Evolutionary conservation across 2,888 invertebrate species (phyloP).

Genomic region (Acronicta alni): DNA sequence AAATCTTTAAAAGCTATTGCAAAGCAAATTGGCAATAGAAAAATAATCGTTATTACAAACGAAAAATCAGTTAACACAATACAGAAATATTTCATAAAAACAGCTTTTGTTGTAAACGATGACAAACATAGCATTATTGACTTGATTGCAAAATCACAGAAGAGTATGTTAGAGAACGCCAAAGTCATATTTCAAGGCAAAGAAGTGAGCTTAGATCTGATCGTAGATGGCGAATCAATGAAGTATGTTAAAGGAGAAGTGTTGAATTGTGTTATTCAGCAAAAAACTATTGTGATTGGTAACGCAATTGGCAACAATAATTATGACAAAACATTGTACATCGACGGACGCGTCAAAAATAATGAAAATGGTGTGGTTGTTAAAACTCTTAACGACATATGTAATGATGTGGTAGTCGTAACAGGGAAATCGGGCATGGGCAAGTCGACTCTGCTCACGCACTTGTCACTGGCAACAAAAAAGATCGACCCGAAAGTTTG

Average conservation of each 20-base stretch:
- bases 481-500: constrained; percentile 25
- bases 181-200: constrained; percentile 29
- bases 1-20: constrained; percentile 9
- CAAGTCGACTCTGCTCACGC: constrained; percentile 50
- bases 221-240: constrained; percentile 16
- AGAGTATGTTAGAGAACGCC: constrained; percentile 12
- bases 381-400: constrained; percentile 15
- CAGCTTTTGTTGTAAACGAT: not conserved
- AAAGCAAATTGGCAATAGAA: not conserved
- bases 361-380: not conserved
- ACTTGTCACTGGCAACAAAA: constrained; percentile 40
- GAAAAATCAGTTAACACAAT: not conserved
- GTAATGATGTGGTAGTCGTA: constrained; percentile 23
- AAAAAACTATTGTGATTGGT: constrained; percentile 25
- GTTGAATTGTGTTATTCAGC: constrained; percentile 17
- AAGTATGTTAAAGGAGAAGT: constrained; percentile 22
- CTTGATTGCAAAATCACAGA: constrained; percentile 19
- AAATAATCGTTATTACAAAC: constrained; percentile 18
- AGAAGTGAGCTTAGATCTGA: constrained; percentile 14
- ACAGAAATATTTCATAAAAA: constrained; percentile 8
- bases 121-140: constrained; percentile 11
- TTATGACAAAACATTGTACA: constrained; percentile 35
- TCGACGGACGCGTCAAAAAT: constrained; percentile 23
- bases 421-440: constrained; percentile 53
- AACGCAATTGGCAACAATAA: constrained; percentile 4